Conservation (phyloP, 2,888 invertebrate genomes). For the Cosmopolites sordidus region DNA sequence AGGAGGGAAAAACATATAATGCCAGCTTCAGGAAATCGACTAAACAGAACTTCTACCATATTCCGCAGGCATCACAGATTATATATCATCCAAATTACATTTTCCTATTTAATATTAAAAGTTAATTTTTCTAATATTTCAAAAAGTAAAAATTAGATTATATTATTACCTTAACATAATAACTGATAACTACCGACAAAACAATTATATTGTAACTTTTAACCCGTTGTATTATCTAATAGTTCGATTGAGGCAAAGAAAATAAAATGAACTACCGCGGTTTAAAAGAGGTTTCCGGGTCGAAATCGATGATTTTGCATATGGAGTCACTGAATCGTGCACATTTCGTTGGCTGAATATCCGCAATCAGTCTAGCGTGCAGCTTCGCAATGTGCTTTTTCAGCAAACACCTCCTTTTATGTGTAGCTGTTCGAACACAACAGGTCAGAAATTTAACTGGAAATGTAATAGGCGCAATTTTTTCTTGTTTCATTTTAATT, state of each 20-base stretch:
- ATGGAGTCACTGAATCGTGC: slow-evolving; percentile 19
- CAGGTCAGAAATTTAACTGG: slow-evolving; percentile 1
- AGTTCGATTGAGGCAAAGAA: background rate
- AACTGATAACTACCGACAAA: too few species aligned
- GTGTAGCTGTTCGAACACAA: background rate
- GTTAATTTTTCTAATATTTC: too few species aligned
- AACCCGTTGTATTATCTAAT: too few species aligned
- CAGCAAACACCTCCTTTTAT: slow-evolving; percentile 15
- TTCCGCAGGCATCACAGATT: too few species aligned
- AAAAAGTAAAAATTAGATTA: too few species aligned
- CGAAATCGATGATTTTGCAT: slow-evolving; percentile 18
- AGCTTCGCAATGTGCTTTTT: slow-evolving; percentile 17
- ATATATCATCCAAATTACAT: too few species aligned
- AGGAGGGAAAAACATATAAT: too few species aligned
- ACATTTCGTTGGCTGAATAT: slow-evolving; percentile 18
- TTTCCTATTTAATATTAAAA: too few species aligned
- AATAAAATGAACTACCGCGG: slow-evolving; percentile 4
- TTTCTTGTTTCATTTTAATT: too few species aligned
- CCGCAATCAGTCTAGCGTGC: slow-evolving; percentile 22
- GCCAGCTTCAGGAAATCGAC: too few species aligned
- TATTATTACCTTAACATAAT: background rate
- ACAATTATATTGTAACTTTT: too few species aligned
- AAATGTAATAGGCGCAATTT: background rate
- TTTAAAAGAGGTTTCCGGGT: slow-evolving; percentile 10
- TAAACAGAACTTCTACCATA: too few species aligned